phyloP scores from a whole-genome alignment of 2,888 invertebrate species.

The Stictocephala bisonia region DNA sequence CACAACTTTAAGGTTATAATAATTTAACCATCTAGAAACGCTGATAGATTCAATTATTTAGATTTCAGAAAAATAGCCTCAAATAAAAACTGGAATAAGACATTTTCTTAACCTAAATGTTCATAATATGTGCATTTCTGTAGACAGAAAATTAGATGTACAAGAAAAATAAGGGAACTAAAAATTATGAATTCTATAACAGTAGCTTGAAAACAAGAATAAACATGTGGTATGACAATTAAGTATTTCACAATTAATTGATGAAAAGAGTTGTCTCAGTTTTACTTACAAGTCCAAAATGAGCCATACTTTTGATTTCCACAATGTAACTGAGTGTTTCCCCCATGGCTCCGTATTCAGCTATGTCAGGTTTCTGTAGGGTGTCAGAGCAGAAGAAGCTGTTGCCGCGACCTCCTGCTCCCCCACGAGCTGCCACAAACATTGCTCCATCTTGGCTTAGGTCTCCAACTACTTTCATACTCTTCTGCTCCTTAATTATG shows the following conservation, averaged over 20 bases:
- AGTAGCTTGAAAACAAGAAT: background rate
- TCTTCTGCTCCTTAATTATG: constrained; percentile 72
- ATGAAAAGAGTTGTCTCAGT: background rate
- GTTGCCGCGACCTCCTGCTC: constrained; percentile 96
- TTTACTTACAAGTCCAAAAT: constrained; percentile 83
- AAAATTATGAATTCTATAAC: no score
- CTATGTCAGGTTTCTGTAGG: constrained; percentile 82
- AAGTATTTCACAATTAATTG: background rate
- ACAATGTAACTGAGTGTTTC: constrained; percentile 79
- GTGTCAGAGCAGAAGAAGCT: constrained; percentile 86
- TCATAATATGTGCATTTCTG: no score
- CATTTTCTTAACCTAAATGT: no score
- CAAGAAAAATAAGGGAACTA: no score
- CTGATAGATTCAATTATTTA: no score
- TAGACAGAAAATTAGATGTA: no score
- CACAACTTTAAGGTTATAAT: no score
- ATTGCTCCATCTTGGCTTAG: constrained; percentile 75
- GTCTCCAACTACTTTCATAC: constrained; percentile 73
- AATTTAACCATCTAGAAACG: no score
- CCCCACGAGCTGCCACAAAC: constrained; percentile 95
- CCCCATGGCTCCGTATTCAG: constrained; percentile 88
- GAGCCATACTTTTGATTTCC: constrained; percentile 93
- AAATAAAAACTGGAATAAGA: no score
- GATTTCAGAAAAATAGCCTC: no score
- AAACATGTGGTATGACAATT: background rate